Base-by-base conservation (phyloP, 2,113 vertebrate genomes). In the Turdus rufiventris region DNA sequence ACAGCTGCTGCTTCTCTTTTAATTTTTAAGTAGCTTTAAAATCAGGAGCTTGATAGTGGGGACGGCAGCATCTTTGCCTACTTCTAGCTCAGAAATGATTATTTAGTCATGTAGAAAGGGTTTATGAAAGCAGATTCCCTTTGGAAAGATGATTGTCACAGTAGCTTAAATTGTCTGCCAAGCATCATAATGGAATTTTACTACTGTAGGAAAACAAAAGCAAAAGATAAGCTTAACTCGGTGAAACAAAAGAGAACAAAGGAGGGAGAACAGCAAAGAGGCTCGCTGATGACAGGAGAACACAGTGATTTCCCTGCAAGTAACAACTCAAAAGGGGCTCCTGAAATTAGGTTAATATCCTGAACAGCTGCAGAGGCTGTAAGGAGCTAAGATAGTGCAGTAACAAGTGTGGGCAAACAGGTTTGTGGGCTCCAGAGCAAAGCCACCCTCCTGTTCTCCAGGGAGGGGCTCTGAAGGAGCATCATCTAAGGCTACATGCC, bases 181-280 rank as follows among this genome's bases (percentile, higher is more conserved):
- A 90, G 93, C 95, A 95, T 97, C 85, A 57, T 96, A 95, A 94
- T 95, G 73, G 93, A 95, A 60, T 97, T 97, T 95, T 97, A 97
- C 97, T 97, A 93, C 77, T 62, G 75, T 51, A 81, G 96, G 95
- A 97, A 97, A 97, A 98, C 95, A 98, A 97, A 97, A 96, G 97
- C 68, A 84, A 65, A 89, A 97, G 96, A 95, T 95, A 95, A 97
- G 92, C 85, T 91, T 96, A 94, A 97, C 92, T 97, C 93, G 61
- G 12, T 94, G 95, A 96, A 95, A 96, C 91, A 93, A 94, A 79
- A 57, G 89, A 87, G 90, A 91, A 91, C 90, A 82, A 91, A 96
- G 66, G 25, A 34, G n/a, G 65, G 54, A 85, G 78, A 91, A 80
- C 33, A 89, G 88, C 28, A 20, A 8, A 91, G 83, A 86, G 72